Evolutionary conservation across 2,797 vertebrate genomes (phyloP), one percentile per base, ranked within the genome.

Genomic region (Podargus strigoides): DNA sequence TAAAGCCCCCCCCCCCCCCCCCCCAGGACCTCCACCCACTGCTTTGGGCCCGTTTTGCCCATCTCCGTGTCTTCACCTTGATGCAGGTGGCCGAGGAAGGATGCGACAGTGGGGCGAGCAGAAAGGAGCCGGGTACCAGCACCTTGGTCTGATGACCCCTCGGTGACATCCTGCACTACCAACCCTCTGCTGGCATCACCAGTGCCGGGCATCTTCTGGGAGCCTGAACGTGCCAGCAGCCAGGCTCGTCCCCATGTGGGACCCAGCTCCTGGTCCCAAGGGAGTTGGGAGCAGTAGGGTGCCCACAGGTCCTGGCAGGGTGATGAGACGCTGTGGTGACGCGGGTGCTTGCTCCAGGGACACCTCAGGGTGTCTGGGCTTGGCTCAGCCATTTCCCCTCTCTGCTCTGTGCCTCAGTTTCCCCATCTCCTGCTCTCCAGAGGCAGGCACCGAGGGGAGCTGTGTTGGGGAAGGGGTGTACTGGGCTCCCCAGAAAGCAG

Each of bases 61-160:
- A 30, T 58, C 66, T 59, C 74, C 6, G 0, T 14, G 10, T 58
- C 58, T 59, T 41, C 22, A 44, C 5, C 0, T 56, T 10, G 32
- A 5, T 1, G 3, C 84, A 96, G 96, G 87, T 12, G 62, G 5
- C 64, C 1, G 18, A 81, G 80, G 93, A 94, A 26, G 68, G 59
- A 56, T 2, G 24, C 1, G 52, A 93, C 7, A 12, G 0, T 11
- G 1, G 15, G 23, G 39, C 2, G 1, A 50, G 64, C 1, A 1
- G 21, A 3, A 69, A 39, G 49, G 44, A 85, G 36, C 20, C 0
- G 1, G 10, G 47, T 4, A 27, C 6, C 84, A 92, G 89, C 87
- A 95, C 85, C 56, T 2, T 37, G 52, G 92, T 92, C 20, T 95
- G 1, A 76, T 0, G 24, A 24, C 18, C 21, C 17, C 12, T 2